phyloP scores from a whole-genome alignment of 35 echinoderm and acorn worm genomes.

The Apostichopus japonicus region DNA sequence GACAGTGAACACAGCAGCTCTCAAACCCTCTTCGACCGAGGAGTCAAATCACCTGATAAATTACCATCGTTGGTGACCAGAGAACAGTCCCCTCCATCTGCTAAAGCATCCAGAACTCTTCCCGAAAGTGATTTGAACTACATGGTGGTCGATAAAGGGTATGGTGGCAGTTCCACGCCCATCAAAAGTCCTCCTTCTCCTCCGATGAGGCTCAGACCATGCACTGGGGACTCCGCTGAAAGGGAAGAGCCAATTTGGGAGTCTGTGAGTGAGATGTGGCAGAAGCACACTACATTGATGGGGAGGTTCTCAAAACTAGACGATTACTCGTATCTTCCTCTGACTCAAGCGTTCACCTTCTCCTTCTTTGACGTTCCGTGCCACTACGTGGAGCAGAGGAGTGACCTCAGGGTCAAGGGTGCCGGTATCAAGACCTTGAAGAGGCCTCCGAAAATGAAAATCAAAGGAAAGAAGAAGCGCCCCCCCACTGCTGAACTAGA shows the following conservation, averaged over 20 bases:
- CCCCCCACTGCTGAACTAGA: conserved; percentile 25
- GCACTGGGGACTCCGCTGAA: not conserved
- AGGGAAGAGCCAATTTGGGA: conserved; percentile 59
- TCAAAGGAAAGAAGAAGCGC: conserved; percentile 51
- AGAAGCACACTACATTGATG: conserved; percentile 61
- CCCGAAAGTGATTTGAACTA: not conserved
- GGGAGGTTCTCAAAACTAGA: conserved; percentile 41
- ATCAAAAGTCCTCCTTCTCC: not conserved
- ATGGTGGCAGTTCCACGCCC: not conserved
- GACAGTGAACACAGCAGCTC: not conserved
- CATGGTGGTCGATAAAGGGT: conserved; percentile 1
- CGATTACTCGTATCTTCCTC: conserved; percentile 48
- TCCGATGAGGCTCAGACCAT: not conserved
- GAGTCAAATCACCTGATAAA: not conserved
- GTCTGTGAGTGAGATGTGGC: conserved; percentile 79
- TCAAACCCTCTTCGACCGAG: not conserved
- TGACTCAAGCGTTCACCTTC: conserved; percentile 84
- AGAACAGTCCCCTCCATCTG: not conserved
- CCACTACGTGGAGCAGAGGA: conserved; percentile 69
- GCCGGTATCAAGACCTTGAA: conserved; percentile 63
- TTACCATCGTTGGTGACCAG: not conserved
- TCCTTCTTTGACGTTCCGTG: conserved; percentile 76
- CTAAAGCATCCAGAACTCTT: not conserved
- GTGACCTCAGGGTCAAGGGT: conserved; percentile 40
- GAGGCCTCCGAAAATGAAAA: conserved; percentile 61